phyloP scores from a whole-genome alignment of 1,140 invertebrate genomes.

The Tribolium castaneum region DNA sequence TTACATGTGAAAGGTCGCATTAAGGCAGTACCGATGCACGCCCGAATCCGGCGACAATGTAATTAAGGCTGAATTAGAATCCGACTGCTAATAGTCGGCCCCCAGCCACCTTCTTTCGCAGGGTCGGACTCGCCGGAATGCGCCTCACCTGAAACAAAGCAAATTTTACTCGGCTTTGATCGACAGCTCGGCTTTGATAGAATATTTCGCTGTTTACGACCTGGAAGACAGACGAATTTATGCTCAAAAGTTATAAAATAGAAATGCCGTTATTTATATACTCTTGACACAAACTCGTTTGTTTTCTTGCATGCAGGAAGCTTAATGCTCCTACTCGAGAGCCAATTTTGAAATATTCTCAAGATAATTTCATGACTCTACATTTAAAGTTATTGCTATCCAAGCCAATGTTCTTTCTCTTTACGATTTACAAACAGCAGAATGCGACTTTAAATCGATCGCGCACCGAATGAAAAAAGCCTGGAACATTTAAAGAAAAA shows the following conservation, averaged over 20 bases:
- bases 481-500: not conserved
- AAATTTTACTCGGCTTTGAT: not conserved
- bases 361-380: not conserved
- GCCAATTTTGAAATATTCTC: not conserved
- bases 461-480: not conserved
- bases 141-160: not conserved
- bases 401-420: not conserved
- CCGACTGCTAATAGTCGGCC: conserved; percentile 53
- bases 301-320: not conserved
- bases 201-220: not conserved
- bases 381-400: not conserved
- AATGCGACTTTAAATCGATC: not conserved
- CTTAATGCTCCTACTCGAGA: not conserved
- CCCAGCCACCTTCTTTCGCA: conserved; percentile 23
- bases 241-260: not conserved
- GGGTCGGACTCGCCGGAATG: not conserved
- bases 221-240: not conserved
- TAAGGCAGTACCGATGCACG: conserved; percentile 53
- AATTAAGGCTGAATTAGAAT: conserved; percentile 60
- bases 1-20: conserved; percentile 60
- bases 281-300: not conserved
- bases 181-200: not conserved
- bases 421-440: not conserved
- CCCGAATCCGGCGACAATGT: conserved; percentile 58
- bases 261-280: not conserved